Percentiles rank a stretch among this genome's conserved stretches.
These are phyloP conservation scores for Pachycephus smyrnensis DNA, from an alignment of 2,888 invertebrate genomes.

Conservation along the genomic window DNA sequence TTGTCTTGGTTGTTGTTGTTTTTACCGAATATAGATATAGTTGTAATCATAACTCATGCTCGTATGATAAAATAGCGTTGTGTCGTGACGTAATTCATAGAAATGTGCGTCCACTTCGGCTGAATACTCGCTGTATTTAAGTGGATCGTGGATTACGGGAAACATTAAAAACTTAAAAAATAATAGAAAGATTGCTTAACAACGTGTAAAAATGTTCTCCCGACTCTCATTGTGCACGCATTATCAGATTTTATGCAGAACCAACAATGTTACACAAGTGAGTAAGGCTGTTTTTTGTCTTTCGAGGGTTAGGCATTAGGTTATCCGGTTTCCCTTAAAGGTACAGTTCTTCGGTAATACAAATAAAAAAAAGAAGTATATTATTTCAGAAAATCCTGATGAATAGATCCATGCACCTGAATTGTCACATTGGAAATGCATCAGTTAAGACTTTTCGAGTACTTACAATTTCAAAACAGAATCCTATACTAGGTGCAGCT, in stretches of 20 bases:
- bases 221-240: conserved; percentile 36
- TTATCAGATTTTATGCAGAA: conserved; percentile 34
- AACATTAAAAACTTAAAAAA: too few relatives aligned
- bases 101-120: too few relatives aligned
- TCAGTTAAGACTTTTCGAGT: conserved; percentile 14
- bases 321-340: background rate
- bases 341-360: background rate
- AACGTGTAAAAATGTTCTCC: conserved; percentile 44
- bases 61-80: too few relatives aligned
- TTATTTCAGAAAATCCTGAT: conserved; percentile 32
- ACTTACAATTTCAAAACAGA: conserved; percentile 25
- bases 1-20: background rate
- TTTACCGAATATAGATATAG: too few relatives aligned
- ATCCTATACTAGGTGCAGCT: conserved; percentile 32
- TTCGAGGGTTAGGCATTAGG: background rate
- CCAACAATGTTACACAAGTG: conserved; percentile 41
- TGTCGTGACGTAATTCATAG: too few relatives aligned
- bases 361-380: background rate
- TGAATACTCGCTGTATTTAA: too few relatives aligned
- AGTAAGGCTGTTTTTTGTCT: conserved; percentile 5
- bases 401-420: conserved; percentile 35
- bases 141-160: too few relatives aligned
- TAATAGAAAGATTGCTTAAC: background rate
- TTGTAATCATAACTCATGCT: too few relatives aligned
- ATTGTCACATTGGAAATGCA: conserved; percentile 22